Conservation (phyloP, 92 coral and sea anemone genomes). For the Ricordea florida region DNA sequence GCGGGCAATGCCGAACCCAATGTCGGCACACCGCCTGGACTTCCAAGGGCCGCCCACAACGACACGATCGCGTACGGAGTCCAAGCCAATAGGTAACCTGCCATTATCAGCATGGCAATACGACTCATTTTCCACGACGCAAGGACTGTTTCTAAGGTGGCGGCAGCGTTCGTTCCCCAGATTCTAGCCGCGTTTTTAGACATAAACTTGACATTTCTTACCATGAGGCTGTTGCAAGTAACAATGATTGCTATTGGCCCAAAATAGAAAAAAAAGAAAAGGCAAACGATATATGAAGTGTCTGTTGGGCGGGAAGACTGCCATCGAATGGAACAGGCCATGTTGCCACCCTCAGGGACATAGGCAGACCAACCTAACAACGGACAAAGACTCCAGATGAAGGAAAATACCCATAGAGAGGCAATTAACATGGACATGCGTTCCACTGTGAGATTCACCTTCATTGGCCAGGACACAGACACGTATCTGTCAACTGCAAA, state of each 20-base stretch:
- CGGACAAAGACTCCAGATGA: background rate
- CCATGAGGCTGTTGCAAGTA: background rate
- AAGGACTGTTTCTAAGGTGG: background rate
- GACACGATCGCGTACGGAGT: constrained; percentile 13
- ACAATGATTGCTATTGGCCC: background rate
- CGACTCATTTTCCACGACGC: background rate
- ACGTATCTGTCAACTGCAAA: constrained; percentile 5
- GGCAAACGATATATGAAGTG: background rate
- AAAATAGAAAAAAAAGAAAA: background rate
- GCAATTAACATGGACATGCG: background rate
- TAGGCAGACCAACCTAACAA: constrained; percentile 10
- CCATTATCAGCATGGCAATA: background rate
- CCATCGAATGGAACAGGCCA: background rate
- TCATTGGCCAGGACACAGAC: background rate
- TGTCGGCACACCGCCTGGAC: background rate
- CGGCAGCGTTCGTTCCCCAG: background rate
- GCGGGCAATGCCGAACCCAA: background rate
- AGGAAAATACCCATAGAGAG: background rate
- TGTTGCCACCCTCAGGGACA: background rate
- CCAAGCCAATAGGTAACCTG: background rate
- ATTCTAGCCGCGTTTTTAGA: background rate
- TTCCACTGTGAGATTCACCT: background rate
- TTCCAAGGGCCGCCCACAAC: background rate
- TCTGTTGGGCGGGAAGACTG: background rate
- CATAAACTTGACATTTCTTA: background rate